Evolutionary conservation across 2,888 invertebrate species (phyloP), one percentile per base, ranked within the genome.

Genomic region (Callosobruchus maculatus): DNA sequence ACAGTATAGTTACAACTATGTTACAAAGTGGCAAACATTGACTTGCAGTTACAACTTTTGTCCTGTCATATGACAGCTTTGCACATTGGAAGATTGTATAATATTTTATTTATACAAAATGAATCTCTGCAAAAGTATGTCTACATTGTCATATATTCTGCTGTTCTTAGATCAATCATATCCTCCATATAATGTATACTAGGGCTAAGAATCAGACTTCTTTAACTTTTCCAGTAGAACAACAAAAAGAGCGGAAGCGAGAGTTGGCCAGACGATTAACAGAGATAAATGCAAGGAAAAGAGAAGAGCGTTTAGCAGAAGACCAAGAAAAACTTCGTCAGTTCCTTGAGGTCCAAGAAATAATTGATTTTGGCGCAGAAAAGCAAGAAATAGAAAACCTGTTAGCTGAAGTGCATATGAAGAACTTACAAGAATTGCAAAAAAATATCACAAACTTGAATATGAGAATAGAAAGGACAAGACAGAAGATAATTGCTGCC

Each of bases 261-360:
- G 97, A 97, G 85, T 90, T 97, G 84, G 95, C 97, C 0, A 89
- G 93, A 68, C 90, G 97, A 22, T 88, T 97, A 72, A 91, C 95
- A 71, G 97, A 97, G 87, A 95, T 97, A 72, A 97, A 97, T 85
- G 95, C 96, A 0, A 91, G 95, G 71, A 95, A 96, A 84, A 89
- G 97, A 78, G 94, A 95, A 82, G 97, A 97, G 85, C 92, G 95
- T 84, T 88, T 97, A 30, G 93, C 93, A 2, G 95, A 95, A 83
- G 97, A 97, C 83, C 96, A 97, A 84, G 95, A 96, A 79, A 94
- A 94, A 83, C 85, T 97, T 67, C 92, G 92, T 82, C 93, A 94
- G 80, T 86, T 97, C 31, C 87, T 93, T 71, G 91, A 92, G 70
- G 90, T 96, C 75, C 93, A 95, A 86, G 95, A 93, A 80, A 88